A percentile compares a stretch with the other conserved stretches of the same genome.
phyloP scores from a whole-genome alignment of 2,113 vertebrate genomes.

The Otocyon megalotis region DNA sequence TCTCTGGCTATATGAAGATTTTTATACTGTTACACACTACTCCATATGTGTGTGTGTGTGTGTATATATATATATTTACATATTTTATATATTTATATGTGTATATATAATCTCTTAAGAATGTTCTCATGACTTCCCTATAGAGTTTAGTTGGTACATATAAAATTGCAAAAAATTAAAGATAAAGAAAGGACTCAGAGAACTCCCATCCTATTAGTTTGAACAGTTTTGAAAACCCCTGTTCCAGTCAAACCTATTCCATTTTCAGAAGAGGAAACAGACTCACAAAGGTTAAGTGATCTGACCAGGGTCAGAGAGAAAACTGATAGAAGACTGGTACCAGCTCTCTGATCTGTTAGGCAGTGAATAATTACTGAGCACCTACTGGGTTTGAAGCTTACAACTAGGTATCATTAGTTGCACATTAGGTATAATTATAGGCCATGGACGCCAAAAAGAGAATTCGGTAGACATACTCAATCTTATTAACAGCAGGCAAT shows the following conservation, averaged over 20 bases:
- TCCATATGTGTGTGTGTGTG: background rate
- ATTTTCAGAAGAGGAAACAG: constrained; percentile 10
- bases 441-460: constrained; percentile 49
- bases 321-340: constrained; percentile 26
- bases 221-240: constrained; percentile 17
- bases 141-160: background rate
- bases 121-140: constrained; percentile 39
- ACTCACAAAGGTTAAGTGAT: constrained; percentile 34
- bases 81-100: background rate
- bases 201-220: background rate
- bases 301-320: constrained; percentile 16
- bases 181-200: background rate
- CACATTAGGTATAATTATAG: constrained; percentile 74
- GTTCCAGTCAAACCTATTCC: background rate
- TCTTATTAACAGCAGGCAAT: constrained; percentile 78
- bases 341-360: constrained; percentile 44
- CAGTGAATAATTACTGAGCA: constrained; percentile 66
- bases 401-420: constrained; percentile 68
- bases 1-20: background rate
- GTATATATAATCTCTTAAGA: background rate
- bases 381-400: constrained; percentile 60
- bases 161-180: background rate
- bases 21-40: background rate
- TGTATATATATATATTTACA: too few species aligned
- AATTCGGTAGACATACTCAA: constrained; percentile 74